Percentiles rank a stretch among this genome's conserved stretches.
These are phyloP conservation scores for Archivesica marissinica DNA, from an alignment of 1,140 invertebrate species.

Conservation along the genomic window DNA sequence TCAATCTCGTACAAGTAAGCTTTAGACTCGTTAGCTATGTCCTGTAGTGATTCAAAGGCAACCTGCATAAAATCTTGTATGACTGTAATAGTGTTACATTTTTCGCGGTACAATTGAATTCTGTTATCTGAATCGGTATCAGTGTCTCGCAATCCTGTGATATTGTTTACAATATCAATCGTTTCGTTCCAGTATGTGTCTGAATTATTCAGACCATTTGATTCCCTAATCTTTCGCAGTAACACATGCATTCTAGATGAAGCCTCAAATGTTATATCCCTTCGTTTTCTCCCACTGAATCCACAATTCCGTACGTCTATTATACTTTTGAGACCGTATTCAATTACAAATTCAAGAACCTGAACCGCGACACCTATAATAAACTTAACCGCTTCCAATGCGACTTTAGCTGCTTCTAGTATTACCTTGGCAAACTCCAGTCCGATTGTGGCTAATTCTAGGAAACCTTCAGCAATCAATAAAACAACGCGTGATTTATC, in stretches of 20 bases:
- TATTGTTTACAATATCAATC: no score
- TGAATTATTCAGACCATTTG: no score
- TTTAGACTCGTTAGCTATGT: background rate
- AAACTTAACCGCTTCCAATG: conserved; percentile 56
- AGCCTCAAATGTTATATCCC: no score
- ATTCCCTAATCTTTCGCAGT: no score
- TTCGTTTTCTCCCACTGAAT: no score
- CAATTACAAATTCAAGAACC: conserved; percentile 47
- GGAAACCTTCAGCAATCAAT: no score
- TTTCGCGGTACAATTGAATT: background rate
- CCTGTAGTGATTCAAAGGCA: background rate
- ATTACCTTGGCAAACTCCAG: conserved; percentile 42
- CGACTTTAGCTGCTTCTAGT: conserved; percentile 51
- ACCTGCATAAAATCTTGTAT: conserved; percentile 8
- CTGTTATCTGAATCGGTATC: background rate
- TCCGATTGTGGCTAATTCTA: no score
- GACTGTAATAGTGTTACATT: background rate
- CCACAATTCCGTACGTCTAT: conserved; percentile 64
- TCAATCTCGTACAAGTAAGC: background rate
- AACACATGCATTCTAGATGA: no score
- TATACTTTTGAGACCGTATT: conserved; percentile 32
- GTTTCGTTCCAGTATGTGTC: no score
- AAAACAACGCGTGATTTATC: no score
- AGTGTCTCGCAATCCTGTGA: background rate
- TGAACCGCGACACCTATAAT: conserved; percentile 38